Evolutionary conservation across 1,140 invertebrate species (phyloP), one percentile per base, ranked within the genome.

Genomic region (Drosophila pectinifera): DNA sequence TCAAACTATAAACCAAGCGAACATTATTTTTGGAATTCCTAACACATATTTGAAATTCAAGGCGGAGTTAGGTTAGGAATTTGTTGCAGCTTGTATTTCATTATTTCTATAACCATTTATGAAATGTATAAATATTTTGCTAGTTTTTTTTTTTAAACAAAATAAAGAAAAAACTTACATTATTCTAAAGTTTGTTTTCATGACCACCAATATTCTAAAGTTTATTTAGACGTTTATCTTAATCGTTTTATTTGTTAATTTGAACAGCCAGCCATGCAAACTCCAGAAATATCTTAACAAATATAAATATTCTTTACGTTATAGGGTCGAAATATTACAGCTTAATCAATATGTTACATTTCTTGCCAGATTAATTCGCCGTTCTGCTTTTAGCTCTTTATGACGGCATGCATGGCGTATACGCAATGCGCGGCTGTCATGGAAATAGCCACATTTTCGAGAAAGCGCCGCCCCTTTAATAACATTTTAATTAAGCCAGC

Each of bases 401-500:
- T 41, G 26, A 11, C 59, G 38, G 24, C 18, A 38, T 26, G 2
- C 46, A 41, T 13, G 46, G 46, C 64, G 58, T 63, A 68, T 62
- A 24, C 58, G 64, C 34, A 68, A 51, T 38, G 26, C 6, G 14
- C 14, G 24, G 34, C 59, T 24, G 28, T 63, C 24, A 18, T 69
- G 39, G 28, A 53, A 65, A 28, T 24, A 3, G 11, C 38, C 7
- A 28, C 24, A 22, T 34, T 51, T 38, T 39, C 13, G 11, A 18
- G 51, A 41, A 39, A 46, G 24, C 28, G 74, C 26, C 57, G 20
- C 28, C 74, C 36, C 64, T 70, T 78, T 74, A 68, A 76, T 83
- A 79, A 76, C 49, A 76, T 88, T 78, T 78, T 69, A 88, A 83
- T 88, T 79, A 83, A 76, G 46, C 55, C 59, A 72, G 69, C 69